A percentile compares a stretch with the other conserved stretches of the same genome.
Conservation (phyloP, 2,888 invertebrate genomes). For the Drosophila mayaguana region DNA sequence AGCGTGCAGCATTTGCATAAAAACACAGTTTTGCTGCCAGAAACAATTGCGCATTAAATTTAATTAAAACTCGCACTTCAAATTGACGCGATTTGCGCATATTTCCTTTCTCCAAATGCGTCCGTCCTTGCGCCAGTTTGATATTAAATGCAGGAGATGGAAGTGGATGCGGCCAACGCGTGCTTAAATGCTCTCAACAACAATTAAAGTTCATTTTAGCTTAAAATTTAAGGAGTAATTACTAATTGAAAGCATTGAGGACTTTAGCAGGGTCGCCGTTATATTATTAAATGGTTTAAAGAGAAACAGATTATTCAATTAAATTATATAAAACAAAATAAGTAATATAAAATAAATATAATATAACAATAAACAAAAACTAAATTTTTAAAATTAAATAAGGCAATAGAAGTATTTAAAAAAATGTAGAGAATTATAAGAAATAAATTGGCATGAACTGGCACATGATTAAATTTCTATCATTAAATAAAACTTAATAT, state of each 20-base stretch:
- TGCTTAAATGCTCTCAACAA: background rate
- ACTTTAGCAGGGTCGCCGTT: background rate
- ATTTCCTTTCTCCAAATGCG: constrained; percentile 11
- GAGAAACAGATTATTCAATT: too few relatives aligned
- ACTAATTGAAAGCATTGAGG: background rate
- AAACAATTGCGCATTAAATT: constrained; percentile 47
- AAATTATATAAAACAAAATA: too few relatives aligned
- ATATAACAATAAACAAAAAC: too few relatives aligned
- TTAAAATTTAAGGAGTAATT: background rate
- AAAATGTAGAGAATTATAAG: too few relatives aligned
- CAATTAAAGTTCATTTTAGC: background rate
- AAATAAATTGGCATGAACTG: too few relatives aligned
- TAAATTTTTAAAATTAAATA: too few relatives aligned
- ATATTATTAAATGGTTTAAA: too few relatives aligned
- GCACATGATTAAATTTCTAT: too few relatives aligned
- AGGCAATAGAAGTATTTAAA: too few relatives aligned
- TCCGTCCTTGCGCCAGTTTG: constrained; percentile 1
- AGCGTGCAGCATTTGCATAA: constrained; percentile 46
- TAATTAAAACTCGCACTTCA: constrained; percentile 58
- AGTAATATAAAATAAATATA: too few relatives aligned
- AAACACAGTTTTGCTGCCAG: constrained; percentile 43
- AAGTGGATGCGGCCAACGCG: background rate
- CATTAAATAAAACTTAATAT: too few relatives aligned
- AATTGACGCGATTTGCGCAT: constrained; percentile 16
- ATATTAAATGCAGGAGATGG: background rate